Evolutionary conservation across 2,113 vertebrate species (phyloP), one percentile per base, ranked within the genome.

Genomic region (Epinephelus fuscoguttatus): DNA sequence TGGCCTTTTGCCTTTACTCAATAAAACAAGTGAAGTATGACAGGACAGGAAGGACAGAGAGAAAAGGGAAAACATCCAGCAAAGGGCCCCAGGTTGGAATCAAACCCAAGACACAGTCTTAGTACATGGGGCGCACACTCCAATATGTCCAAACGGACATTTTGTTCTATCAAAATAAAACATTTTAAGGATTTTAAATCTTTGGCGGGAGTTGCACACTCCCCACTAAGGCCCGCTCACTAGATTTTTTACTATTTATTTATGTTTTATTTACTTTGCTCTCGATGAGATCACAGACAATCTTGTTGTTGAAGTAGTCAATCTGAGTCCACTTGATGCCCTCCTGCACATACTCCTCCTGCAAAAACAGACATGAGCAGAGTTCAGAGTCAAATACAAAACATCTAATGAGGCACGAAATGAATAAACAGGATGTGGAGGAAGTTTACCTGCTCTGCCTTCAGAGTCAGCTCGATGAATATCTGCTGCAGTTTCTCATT

Each of bases 401-500:
- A 27, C 60, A 72, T 23, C 2, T 8, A 25, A 18, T 47, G 56
- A 64, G 15, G 17, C 3, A 57, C 15, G 0, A 52, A 11, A 10
- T 23, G 0, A 23, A 12, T 61, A 37, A 53, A 30, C 1, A 17
- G 55, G 27, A 6, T 4, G 68, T 9, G 33, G 6, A 52, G 30
- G 18, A 56, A 30, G 11, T 50, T 95, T 95, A 99, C 98, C 98
- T 99, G 98, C 89, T 99, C 98, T 9, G 98, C 98, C 89, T 99
- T 99, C 64, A 99, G 93, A 0, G 98, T 99, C 81, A 99, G 94
- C 89, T 99, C 98, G 70, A 99, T 99, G 93, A 99, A 99, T 80
- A 99, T 99, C 94, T 99, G 98, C 92, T 99, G 98, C 17, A 99
- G 93, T 84, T 99, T 99, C 91, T 99, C 98, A 72, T 99, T 99